These are phyloP conservation scores for Vulpes vulpes DNA, from an alignment of 2,113 vertebrate species.

Conservation along the genomic window DNA sequence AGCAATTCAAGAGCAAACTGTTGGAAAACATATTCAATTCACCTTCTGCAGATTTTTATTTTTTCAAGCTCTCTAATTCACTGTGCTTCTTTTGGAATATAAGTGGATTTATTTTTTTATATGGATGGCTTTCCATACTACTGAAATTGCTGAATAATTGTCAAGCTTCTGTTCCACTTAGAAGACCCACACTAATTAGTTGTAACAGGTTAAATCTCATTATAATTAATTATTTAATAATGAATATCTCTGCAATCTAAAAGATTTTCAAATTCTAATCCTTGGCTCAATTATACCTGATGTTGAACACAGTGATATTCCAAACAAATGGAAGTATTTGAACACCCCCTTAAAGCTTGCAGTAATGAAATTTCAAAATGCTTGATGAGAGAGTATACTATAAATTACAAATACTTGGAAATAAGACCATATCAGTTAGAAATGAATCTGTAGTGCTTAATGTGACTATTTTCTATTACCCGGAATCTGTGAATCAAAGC, in stretches of 20 bases:
- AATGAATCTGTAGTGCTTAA: constrained; percentile 32
- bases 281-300: constrained; percentile 1
- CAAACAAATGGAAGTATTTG: constrained; percentile 10
- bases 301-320: neutral
- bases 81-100: neutral
- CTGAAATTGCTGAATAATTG: constrained; percentile 41
- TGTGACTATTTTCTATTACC: neutral
- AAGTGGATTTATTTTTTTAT: constrained; percentile 22
- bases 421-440: constrained; percentile 36
- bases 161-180: constrained; percentile 15
- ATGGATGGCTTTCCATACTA: neutral
- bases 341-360: constrained; percentile 26
- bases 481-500: constrained; percentile 35
- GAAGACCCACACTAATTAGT: neutral
- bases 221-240: constrained; percentile 33
- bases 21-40: constrained; percentile 29
- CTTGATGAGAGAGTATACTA: neutral
- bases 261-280: constrained; percentile 48
- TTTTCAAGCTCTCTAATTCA: neutral
- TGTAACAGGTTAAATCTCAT: constrained; percentile 43
- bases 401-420: constrained; percentile 53
- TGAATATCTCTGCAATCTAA: constrained; percentile 5
- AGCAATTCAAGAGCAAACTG: constrained; percentile 51
- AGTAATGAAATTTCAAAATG: constrained; percentile 58
- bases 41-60: neutral